Percentiles rank a stretch among this genome's conserved stretches.
phyloP scores from a whole-genome alignment of 2,888 invertebrate genomes.

The Agrenia bidenticulata region DNA sequence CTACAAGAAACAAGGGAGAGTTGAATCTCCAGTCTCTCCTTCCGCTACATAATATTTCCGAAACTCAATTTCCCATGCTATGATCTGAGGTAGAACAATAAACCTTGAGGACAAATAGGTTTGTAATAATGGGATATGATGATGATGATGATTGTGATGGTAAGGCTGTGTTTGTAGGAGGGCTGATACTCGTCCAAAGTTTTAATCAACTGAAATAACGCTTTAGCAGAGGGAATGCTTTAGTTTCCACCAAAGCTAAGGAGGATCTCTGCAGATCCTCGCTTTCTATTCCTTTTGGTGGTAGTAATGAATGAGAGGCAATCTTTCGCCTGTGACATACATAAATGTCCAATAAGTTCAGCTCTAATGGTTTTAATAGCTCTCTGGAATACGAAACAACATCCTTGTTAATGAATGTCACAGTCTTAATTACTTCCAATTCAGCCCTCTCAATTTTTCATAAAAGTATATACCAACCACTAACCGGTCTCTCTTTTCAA shows the following conservation, averaged over 20 bases:
- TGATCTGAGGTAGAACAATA: too few species aligned
- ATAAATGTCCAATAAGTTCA: slow-evolving; percentile 40
- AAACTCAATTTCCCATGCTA: too few species aligned
- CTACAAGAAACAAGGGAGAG: too few species aligned
- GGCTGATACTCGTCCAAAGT: too few species aligned
- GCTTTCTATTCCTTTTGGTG: neutral
- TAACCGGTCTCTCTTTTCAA: too few species aligned
- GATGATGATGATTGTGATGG: too few species aligned
- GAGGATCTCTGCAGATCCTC: slow-evolving; percentile 8
- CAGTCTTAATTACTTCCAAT: slow-evolving; percentile 41
- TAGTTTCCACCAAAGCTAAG: neutral
- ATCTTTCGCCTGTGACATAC: slow-evolving; percentile 10
- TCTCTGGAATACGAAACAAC: slow-evolving; percentile 38
- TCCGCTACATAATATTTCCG: too few species aligned
- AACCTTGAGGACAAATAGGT: too few species aligned
- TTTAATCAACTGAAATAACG: too few species aligned
- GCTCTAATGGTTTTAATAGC: slow-evolving; percentile 44
- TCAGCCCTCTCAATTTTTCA: slow-evolving; percentile 19
- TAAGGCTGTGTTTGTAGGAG: too few species aligned
- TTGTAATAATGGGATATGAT: too few species aligned
- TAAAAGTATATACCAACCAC: neutral
- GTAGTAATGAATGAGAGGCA: slow-evolving; percentile 4
- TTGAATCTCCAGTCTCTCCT: too few species aligned
- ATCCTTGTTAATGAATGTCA: slow-evolving; percentile 44
- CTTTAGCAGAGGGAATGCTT: neutral